Evolutionary conservation across 2,888 invertebrate genomes (phyloP), one percentile per base, ranked within the genome.

Genomic region (Tachina grossa): DNA sequence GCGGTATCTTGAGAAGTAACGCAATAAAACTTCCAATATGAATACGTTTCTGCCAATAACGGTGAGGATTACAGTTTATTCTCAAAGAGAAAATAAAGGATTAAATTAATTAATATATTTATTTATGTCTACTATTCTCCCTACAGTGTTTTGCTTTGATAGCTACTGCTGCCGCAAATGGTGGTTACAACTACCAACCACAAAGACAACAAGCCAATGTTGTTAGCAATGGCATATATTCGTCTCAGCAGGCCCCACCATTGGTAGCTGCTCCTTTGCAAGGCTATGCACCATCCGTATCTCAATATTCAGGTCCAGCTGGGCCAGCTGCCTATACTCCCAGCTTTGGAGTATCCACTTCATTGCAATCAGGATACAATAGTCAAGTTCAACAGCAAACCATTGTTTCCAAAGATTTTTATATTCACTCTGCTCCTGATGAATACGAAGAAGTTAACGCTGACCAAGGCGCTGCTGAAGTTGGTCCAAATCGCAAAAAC

Each of bases 401-500:
- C 6, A 92, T 92, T 61, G 88, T 92, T 9, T 90, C 90, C 49
- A 92, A 92, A 86, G 92, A 92, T 43, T 90, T 92, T 71, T 92
- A 90, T 72, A 91, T 92, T 61, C 92, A 92, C 77, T 90, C 91
- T 0, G 91, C 92, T 0, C 92, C 92, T 49, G 92, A 91, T 63
- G 92, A 92, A 19, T 87, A 87, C 8, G 92, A 92, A 65, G 92
- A 92, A 45, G 84, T 89, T 9, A 65, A 61, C 1, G 55, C 87
- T 2, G 87, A 80, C 5, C 84, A 86, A 0, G 88, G 88, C 11
- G 55, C 88, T 11, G 55, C 89, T 57, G 89, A 89, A 13, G 78
- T 89, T 31, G 88, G 87, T 11, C 92, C 92, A 14, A 88, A 90
- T 16, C 92, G 92, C 83, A 93, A 92, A 76, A 91, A 92, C 82